Evolutionary conservation across 2,888 invertebrate genomes (phyloP).

Genomic region (Hofmannophila pseudospretella): DNA sequence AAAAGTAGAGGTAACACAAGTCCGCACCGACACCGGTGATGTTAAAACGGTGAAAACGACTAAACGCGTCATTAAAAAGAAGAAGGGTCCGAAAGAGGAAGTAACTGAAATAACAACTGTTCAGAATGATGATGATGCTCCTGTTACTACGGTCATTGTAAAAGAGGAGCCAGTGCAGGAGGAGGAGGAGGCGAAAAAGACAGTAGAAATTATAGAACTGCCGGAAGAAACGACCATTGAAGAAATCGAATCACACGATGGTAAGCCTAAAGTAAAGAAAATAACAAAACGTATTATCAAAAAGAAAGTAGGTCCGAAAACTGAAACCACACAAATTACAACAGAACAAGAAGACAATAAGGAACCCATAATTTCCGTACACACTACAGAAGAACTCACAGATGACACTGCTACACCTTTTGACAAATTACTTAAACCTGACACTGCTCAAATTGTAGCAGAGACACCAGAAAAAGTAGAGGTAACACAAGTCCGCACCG

Average conservation of each 20-base stretch:
- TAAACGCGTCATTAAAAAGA: constrained; percentile 33
- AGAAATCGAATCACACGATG: constrained; percentile 7
- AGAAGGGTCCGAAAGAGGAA: constrained; percentile 22
- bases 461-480: constrained; percentile 23
- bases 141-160: constrained; percentile 25
- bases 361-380: constrained; percentile 27
- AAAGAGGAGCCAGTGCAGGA: constrained; percentile 33
- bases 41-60: constrained; percentile 32
- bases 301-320: constrained; percentile 29
- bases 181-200: constrained; percentile 17
- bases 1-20: constrained; percentile 46
- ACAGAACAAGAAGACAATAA: constrained; percentile 16
- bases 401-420: constrained; percentile 20
- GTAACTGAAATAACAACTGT: constrained; percentile 22
- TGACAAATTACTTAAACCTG: constrained; percentile 8
- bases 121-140: constrained; percentile 39
- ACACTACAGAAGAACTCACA: constrained; percentile 21
- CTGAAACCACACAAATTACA: constrained; percentile 25
- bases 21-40: constrained; percentile 24
- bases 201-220: constrained; percentile 14
- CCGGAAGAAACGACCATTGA: constrained; percentile 23
- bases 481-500: constrained; percentile 22
- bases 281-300: constrained; percentile 26
- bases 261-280: constrained; percentile 36
- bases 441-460: constrained; percentile 15